Base-by-base conservation (phyloP, 2,888 invertebrate genomes). In the Acleris cristana region DNA sequence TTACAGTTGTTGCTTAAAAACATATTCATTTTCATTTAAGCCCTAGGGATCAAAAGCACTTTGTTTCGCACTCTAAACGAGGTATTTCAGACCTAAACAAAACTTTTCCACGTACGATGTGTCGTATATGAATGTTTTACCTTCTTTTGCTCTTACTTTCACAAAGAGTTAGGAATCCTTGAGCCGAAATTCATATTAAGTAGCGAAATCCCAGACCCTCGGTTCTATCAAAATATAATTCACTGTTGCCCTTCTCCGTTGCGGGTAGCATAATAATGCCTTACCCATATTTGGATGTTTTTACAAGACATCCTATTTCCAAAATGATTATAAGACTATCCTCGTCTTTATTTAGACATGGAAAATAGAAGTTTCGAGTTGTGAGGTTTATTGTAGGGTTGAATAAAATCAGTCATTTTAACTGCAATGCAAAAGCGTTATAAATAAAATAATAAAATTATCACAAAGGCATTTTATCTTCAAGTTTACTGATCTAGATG, bases 1-100 rank as follows among this genome's bases (percentile, higher is more conserved):
- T 63, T 48, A 55, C 34, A 44, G 45, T 6, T 34, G 34, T 34
- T 34, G 2, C 34, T 34, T 34, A 30, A 62, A 49, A 19, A 63
- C 54, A 54, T 34, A 30, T 55, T 55, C 34, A 55, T 55, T 49
- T 30, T 55, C 45, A 63, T 55, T 48, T n/a, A n/a, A 48, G 57
- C 45, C 57, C 45, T 23, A 34, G 34, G 45, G 49, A 55, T 63
- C 55, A 55, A 48, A 62, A 30, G 21, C 34, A 49, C 34, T 63
- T 48, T 30, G 45, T 63, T 19, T 49, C 34, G 19, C 19, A 54
- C 48, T 55, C 55, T 21, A 63, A 62, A 48, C 57, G 48, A 48
- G 26, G 48, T 58, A 58, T 48, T 45, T 48, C 26, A 44, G n/a
- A n/a, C 45, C 16, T 21, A 56, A 56, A 56, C 34, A 40, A 44